Evolutionary conservation across 2,888 invertebrate species (phyloP), one percentile per base, ranked within the genome.

Genomic region (Gryllus longicercus): DNA sequence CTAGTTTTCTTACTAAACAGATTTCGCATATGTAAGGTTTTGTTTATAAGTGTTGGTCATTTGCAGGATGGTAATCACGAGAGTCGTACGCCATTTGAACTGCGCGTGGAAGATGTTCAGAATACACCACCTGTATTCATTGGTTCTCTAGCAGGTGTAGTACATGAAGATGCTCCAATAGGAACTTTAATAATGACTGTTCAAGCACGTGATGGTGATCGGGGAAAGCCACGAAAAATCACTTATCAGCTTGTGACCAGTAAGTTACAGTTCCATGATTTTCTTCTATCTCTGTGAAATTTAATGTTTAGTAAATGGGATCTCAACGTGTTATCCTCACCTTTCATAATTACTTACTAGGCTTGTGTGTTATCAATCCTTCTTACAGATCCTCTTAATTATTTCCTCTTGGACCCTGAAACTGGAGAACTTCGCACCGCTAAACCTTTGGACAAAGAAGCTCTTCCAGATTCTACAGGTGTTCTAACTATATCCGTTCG

Each of bases 121-220:
- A 95, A 96, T 86, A 93, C 92, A 1, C 95, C 96, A 0, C 96
- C 96, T 0, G 91, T 93, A 80, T 96, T 96, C 88, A 91, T 92
- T 77, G 95, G 95, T 0, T 91, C 95, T 0, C 88, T 96, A 80
- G 93, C 93, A 18, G 94, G 94, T 0, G 92, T 95, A 49, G 90
- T 96, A 51, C 89, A 91, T 49, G 96, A 96, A 86, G 94, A 96
- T 84, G 94, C 93, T 80, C 92, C 94, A 0, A 95, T 96, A 74
- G 96, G 95, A 16, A 93, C 94, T 0, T 87, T 94, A 75, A 94
- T 95, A 0, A 91, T 96, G 87, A 93, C 92, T 0, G 89, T 96
- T 14, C 92, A 92, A 85, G 96, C 96, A 0, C 89, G 93, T 76
- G 96, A 96, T 86, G 96, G 95, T 0, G 96, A 97, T 84, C 89